These are phyloP conservation scores for Sitta carolinensis DNA, from an alignment of 2,797 vertebrate genomes.

Conservation along the genomic window DNA sequence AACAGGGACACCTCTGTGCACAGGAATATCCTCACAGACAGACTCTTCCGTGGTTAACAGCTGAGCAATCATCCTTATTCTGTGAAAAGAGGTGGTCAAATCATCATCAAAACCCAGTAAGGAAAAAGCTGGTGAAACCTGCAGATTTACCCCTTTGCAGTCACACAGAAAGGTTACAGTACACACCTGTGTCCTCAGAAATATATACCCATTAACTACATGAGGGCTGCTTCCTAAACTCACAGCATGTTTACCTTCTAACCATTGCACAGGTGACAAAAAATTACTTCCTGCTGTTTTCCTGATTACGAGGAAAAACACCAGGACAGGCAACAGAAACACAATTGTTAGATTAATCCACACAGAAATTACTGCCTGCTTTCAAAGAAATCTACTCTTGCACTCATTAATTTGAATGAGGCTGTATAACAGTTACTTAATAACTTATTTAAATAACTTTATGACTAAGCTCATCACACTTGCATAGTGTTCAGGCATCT, in stretches of 20 bases:
- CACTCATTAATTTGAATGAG: background rate
- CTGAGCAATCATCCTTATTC: conserved; percentile 19
- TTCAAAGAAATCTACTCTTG: background rate
- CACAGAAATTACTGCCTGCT: background rate
- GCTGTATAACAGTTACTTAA: background rate
- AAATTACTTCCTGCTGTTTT: background rate
- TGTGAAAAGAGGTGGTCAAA: background rate
- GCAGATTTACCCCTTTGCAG: background rate
- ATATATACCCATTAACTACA: background rate
- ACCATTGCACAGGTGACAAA: background rate
- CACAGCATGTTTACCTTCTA: background rate
- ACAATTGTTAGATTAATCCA: background rate
- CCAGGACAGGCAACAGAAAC: background rate
- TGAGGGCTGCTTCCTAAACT: background rate
- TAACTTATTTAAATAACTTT: conserved; percentile 10
- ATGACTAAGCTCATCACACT: background rate
- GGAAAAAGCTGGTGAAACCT: background rate
- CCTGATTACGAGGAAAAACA: background rate
- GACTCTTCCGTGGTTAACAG: background rate
- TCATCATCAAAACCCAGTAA: background rate
- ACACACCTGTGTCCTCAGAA: background rate
- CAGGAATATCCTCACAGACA: background rate
- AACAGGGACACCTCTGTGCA: background rate
- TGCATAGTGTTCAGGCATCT: background rate
- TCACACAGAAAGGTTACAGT: background rate